phyloP scores from a whole-genome alignment of 2,888 invertebrate genomes.

The Oscheius sp. region DNA sequence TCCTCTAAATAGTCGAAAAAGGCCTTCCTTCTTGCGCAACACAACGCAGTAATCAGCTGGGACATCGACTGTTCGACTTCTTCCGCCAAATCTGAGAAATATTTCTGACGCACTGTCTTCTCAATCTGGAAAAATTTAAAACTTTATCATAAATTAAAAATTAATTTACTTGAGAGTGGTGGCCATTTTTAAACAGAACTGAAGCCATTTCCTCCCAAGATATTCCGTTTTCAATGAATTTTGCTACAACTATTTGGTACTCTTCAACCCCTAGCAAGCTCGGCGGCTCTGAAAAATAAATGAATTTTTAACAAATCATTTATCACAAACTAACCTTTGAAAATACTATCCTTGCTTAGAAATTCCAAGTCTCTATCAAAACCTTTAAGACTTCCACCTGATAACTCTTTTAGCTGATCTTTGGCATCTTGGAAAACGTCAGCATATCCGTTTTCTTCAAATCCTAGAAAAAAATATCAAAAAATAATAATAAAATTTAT shows the following conservation, averaged over 20 bases:
- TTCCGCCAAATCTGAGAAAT: background rate
- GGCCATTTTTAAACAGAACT: background rate
- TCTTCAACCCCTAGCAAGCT: background rate
- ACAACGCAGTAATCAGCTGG: background rate
- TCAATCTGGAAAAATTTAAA: background rate
- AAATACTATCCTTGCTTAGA: background rate
- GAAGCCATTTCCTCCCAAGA: background rate
- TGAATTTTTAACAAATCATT: background rate
- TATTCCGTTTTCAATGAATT: background rate
- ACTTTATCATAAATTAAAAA: background rate
- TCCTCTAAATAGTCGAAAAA: background rate
- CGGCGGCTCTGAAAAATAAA: background rate
- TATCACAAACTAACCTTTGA: background rate
- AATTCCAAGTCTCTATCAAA: background rate
- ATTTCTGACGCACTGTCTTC: constrained; percentile 1
- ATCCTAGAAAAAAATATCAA: too few relatives aligned
- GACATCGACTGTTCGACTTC: background rate
- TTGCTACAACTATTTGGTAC: constrained; percentile 2
- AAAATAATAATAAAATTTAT: too few relatives aligned
- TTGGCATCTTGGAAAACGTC: background rate
- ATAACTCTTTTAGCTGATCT: background rate
- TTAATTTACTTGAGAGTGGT: background rate
- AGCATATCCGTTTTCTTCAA: background rate
- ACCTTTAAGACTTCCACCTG: background rate
- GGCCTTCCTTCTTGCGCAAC: background rate